Base-by-base conservation (phyloP, 37 sponge, comb jelly and placozoan species). In the Chondrosia reniformis region DNA sequence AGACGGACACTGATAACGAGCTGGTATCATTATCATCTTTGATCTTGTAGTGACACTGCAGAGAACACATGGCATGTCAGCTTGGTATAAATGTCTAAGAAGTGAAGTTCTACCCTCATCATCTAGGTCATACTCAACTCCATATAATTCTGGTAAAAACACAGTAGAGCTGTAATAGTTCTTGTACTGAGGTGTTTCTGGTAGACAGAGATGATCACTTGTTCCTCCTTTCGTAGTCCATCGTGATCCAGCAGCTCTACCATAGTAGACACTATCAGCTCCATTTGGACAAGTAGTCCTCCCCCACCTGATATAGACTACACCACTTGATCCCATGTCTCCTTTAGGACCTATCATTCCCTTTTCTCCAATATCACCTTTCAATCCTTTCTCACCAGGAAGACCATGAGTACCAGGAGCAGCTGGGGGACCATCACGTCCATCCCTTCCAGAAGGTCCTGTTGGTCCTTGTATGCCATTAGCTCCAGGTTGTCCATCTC, bases 301-400 rank as follows among this genome's bases (percentile, higher is more conserved):
- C 40, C 77, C 77, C 77, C 77, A 77, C 39, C 77, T 77, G 40
- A 36, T 41, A 25, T 77, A 77, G 37, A 40, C 43, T n/a, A 44
- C 32, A 39, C 72, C 72, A 69, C 72, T 25, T 3, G 43, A 49
- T 49, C 52, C 52, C 15, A 10, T 49, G 15, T 49, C 52, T 19
- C 52, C 52, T 15, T 49, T 49, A 10, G 15, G 15, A 49, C 52
- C 52, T 19, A 15, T 10, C 10, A 15, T 10, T 49, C 52, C 52
- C 15, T 10, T 49, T 15, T 49, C 15, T 49, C 52, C 52, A 10
- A 15, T 49, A 49, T 49, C 52, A 49, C 52, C 52, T 15, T 49
- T 49, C 52, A 15, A 15, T 49, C 52, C 52, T 49, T 19, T 15
- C 15, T 10, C 15, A 19, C 52, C 52, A 49, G 52, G 10, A 19